phyloP scores from a whole-genome alignment of 2,888 invertebrate species.

The Ectemnius lituratus region DNA sequence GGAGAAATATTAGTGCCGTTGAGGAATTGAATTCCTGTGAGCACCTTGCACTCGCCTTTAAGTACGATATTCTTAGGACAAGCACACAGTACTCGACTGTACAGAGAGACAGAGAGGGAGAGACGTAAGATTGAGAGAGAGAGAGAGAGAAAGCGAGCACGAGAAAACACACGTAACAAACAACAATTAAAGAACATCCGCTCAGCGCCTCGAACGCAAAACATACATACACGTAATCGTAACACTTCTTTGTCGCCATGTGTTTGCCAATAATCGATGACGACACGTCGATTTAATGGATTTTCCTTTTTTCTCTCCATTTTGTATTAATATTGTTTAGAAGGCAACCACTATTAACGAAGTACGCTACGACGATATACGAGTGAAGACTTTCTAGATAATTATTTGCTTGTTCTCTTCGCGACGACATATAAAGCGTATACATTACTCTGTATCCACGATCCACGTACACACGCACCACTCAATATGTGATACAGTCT shows the following conservation, averaged over 20 bases:
- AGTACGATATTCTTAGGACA: slow-evolving; percentile 71
- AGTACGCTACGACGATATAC: slow-evolving; percentile 67
- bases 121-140: slow-evolving; percentile 13
- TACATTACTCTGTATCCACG: slow-evolving; percentile 15
- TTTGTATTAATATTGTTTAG: slow-evolving; percentile 74
- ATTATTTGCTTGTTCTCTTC: slow-evolving; percentile 67
- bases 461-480: slow-evolving; percentile 23
- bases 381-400: slow-evolving; percentile 75
- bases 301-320: slow-evolving; percentile 63
- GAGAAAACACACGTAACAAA: slow-evolving; percentile 43
- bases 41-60: slow-evolving; percentile 49
- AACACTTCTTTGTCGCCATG: slow-evolving; percentile 75
- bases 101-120: slow-evolving; percentile 39
- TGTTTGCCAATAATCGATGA: slow-evolving; percentile 77
- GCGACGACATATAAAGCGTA: slow-evolving; percentile 47
- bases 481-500: background rate
- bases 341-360: slow-evolving; percentile 72
- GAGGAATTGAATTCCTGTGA: slow-evolving; percentile 18
- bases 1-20: slow-evolving; percentile 39
- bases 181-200: slow-evolving; percentile 66
- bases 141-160: slow-evolving; percentile 8
- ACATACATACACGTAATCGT: slow-evolving; percentile 68
- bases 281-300: slow-evolving; percentile 64
- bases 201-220: slow-evolving; percentile 76
- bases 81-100: slow-evolving; percentile 62